Conservation (phyloP, 2,888 invertebrate species). For the Holacanthella duospinosa region DNA sequence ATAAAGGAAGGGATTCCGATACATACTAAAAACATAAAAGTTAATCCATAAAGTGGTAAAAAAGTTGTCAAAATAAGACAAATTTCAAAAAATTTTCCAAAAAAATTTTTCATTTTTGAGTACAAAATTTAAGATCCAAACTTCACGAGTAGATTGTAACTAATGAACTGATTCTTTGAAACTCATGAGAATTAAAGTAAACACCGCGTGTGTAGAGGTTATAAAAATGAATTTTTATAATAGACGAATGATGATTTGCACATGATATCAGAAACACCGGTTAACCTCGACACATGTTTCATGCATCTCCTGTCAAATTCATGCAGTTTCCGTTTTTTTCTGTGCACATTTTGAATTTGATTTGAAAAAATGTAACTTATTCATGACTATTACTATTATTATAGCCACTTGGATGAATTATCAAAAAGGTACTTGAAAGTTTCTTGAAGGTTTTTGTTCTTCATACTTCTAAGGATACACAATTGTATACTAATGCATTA, state of each 20-base stretch:
- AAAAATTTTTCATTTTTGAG: not conserved
- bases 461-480: too few relatives aligned
- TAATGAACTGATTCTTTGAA: not conserved
- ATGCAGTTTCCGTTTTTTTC: not conserved
- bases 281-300: not conserved
- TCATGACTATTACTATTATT: too few relatives aligned
- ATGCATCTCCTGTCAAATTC: not conserved
- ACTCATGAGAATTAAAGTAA: not conserved
- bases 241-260: not conserved
- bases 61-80: not conserved
- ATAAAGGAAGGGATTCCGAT: not conserved
- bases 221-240: not conserved
- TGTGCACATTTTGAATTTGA: too few relatives aligned
- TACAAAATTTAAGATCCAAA: not conserved
- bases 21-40: not conserved
- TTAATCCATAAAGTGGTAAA: not conserved
- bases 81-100: not conserved
- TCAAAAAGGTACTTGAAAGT: too few relatives aligned
- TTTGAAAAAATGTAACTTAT: too few relatives aligned
- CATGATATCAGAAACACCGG: not conserved
- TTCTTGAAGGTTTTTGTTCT: too few relatives aligned
- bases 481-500: too few relatives aligned
- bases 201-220: too few relatives aligned
- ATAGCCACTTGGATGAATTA: too few relatives aligned
- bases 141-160: not conserved